A percentile compares a stretch with the other conserved stretches of the same genome.
These are phyloP conservation scores for Eufriesea mexicana DNA, from an alignment of 1,140 invertebrate genomes.

Conservation along the genomic window DNA sequence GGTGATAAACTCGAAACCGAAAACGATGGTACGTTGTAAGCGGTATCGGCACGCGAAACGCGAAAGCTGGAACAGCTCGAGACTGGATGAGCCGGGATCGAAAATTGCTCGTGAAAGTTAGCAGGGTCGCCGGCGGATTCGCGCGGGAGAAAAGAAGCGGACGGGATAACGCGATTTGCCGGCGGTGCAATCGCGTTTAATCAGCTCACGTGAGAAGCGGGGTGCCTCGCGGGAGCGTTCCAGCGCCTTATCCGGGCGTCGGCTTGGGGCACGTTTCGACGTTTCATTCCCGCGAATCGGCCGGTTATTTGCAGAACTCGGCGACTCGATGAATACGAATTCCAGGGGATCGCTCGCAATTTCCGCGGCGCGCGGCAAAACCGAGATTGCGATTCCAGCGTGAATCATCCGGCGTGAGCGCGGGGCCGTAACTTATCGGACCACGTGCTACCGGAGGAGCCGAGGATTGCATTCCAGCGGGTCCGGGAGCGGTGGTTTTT, in stretches of 20 bases:
- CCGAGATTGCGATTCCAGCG: slow-evolving; percentile 61
- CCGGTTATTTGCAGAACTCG: slow-evolving; percentile 37
- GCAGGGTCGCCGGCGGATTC: background rate
- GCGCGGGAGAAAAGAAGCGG: background rate
- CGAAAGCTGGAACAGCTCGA: too few relatives aligned
- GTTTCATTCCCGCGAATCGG: slow-evolving; percentile 21
- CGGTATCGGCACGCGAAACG: too few relatives aligned
- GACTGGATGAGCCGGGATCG: too few relatives aligned
- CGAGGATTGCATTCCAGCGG: slow-evolving; percentile 56
- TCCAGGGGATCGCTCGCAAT: slow-evolving; percentile 59
- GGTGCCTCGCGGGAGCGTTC: background rate
- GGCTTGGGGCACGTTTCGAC: slow-evolving; percentile 4
- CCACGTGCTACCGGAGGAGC: slow-evolving; percentile 34
- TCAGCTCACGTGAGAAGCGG: background rate
- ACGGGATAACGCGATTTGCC: slow-evolving; percentile 14
- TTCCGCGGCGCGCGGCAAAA: slow-evolving; percentile 57
- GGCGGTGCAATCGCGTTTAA: background rate
- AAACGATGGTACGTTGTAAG: too few relatives aligned
- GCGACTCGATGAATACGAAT: slow-evolving; percentile 62
- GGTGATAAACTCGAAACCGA: too few relatives aligned
- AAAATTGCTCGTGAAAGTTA: background rate
- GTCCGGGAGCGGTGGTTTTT: slow-evolving; percentile 48
- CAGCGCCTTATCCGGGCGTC: background rate
- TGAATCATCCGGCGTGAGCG: slow-evolving; percentile 56
- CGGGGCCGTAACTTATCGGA: slow-evolving; percentile 56